phyloP scores from a whole-genome alignment of 2,113 vertebrate species.

The Cheirogaleus medius region DNA sequence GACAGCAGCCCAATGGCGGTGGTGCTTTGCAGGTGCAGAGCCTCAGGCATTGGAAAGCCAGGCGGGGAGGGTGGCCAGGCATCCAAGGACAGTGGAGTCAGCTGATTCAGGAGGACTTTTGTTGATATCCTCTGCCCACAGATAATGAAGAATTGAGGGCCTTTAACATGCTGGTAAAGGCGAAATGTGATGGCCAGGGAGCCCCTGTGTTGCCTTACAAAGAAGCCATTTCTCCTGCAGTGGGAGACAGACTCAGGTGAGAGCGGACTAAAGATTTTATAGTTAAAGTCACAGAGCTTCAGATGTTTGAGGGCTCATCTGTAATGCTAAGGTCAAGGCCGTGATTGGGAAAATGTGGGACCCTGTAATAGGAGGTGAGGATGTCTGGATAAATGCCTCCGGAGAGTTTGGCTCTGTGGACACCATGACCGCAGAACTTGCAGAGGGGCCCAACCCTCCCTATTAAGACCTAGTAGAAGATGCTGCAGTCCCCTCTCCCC shows the following conservation, averaged over 20 bases:
- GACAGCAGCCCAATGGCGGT: rapidly evolving
- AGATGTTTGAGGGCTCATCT: not conserved
- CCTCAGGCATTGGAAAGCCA: not conserved
- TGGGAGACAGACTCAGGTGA: not conserved
- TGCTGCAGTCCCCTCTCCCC: not conserved
- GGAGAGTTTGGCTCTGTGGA: not conserved
- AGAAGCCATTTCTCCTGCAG: not conserved
- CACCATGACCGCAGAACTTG: not conserved
- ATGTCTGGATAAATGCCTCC: not conserved
- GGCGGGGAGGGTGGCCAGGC: not conserved
- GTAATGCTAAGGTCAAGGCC: not conserved
- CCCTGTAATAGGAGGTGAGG: not conserved
- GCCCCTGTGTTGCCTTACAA: not conserved
- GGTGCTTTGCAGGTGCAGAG: not conserved
- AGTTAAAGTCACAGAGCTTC: not conserved
- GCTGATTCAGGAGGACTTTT: not conserved
- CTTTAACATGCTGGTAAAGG: not conserved
- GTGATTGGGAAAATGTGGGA: not conserved
- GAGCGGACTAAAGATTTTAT: not conserved
- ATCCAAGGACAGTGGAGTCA: not conserved
- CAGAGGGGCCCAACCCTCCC: not conserved
- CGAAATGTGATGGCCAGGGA: not conserved
- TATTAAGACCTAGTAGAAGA: not conserved
- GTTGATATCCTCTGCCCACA: not conserved
- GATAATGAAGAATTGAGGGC: not conserved